Evolutionary conservation across 2,797 vertebrate species (phyloP).

Genomic region (Gorsachius magnificus): DNA sequence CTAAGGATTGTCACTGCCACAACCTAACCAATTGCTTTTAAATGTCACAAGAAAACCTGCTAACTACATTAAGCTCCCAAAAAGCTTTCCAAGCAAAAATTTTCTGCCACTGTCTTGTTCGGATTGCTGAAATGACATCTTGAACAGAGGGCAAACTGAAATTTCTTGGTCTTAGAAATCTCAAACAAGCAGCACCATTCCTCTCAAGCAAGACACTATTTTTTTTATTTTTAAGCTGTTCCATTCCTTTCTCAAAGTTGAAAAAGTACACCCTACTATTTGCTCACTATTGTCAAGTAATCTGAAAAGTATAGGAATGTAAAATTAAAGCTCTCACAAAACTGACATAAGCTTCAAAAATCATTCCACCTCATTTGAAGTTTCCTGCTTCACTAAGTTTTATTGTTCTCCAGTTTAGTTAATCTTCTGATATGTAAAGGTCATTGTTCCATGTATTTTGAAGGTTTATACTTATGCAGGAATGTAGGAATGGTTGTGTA

Average conservation of each 20-base stretch:
- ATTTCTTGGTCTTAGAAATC: neutral
- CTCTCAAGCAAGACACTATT: neutral
- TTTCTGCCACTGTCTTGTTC: neutral
- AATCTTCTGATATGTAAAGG: constrained; percentile 61
- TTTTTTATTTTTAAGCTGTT: neutral
- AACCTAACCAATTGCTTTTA: neutral
- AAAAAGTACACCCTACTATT: neutral
- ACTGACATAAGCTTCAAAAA: constrained; percentile 60
- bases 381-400: constrained; percentile 26
- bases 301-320: constrained; percentile 15
- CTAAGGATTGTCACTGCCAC: neutral
- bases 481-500: constrained; percentile 55
- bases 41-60: neutral
- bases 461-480: constrained; percentile 26
- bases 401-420: constrained; percentile 52
- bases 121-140: neutral
- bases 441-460: constrained; percentile 49
- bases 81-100: neutral
- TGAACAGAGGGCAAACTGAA: neutral
- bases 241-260: neutral
- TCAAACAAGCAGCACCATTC: neutral
- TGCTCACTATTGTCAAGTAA: constrained; percentile 13
- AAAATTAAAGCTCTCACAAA: constrained; percentile 60
- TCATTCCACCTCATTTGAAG: constrained; percentile 51
- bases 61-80: neutral